Evolutionary conservation across 64 coral and sea anemone species (phyloP).

Genomic region (Porites australiensis): DNA sequence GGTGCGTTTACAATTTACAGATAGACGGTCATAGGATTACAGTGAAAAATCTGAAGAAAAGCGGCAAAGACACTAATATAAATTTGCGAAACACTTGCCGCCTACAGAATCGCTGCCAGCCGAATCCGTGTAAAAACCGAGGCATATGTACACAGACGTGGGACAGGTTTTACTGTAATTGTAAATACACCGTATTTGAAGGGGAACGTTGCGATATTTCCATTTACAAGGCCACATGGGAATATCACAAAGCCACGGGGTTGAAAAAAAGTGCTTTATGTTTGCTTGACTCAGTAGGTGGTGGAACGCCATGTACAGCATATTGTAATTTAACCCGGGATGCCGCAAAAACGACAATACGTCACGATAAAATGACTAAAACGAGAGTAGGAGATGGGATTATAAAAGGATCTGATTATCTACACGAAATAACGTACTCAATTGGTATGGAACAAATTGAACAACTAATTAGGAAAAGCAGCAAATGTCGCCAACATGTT

Average conservation of each 20-base stretch:
- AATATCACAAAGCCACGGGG: constrained; percentile 70
- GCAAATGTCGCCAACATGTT: constrained; percentile 81
- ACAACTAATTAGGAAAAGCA: constrained; percentile 61
- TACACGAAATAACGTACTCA: constrained; percentile 37
- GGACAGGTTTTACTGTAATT: constrained; percentile 66
- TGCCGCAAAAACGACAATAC: constrained; percentile 28
- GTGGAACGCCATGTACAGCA: constrained; percentile 58
- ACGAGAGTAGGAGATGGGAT: constrained; percentile 11
- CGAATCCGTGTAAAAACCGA: constrained; percentile 75
- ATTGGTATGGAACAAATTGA: constrained; percentile 59
- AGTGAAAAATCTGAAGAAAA: constrained; percentile 3
- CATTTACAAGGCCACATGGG: constrained; percentile 74
- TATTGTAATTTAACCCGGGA: constrained; percentile 70
- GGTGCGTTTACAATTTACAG: constrained; percentile 81
- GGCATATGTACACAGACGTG: constrained; percentile 78
- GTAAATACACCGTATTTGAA: constrained; percentile 69
- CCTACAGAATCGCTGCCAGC: constrained; percentile 56
- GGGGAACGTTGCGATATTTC: constrained; percentile 63
- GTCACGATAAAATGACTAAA: constrained; percentile 54
- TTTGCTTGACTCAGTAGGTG: constrained; percentile 47
- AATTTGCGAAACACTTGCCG: constrained; percentile 23
- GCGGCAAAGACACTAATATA: not conserved
- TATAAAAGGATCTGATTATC: not conserved
- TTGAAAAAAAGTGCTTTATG: constrained; percentile 62
- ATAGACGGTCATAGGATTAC: constrained; percentile 65